A percentile compares a stretch with the other conserved stretches of the same genome.
phyloP scores from a whole-genome alignment of 1,140 invertebrate species.

The Leptopilina clavipes region DNA sequence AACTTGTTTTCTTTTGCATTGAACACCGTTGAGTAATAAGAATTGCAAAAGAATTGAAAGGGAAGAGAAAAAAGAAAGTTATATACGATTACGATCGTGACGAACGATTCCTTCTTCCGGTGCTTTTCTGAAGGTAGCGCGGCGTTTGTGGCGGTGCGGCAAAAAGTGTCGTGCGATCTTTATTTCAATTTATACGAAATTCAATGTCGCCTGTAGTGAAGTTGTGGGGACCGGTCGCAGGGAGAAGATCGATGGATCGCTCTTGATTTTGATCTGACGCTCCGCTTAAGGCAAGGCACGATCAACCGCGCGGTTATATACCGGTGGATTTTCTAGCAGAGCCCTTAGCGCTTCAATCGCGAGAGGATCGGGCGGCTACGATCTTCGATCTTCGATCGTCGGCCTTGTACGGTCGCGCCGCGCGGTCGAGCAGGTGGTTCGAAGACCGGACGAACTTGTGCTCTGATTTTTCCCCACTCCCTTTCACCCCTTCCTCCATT shows the following conservation, averaged over 20 bases:
- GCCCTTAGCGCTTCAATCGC: slow-evolving; percentile 53
- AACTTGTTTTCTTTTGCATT: too few relatives aligned
- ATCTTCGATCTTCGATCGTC: slow-evolving; percentile 58
- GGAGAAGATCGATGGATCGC: slow-evolving; percentile 46
- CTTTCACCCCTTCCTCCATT: slow-evolving; percentile 48
- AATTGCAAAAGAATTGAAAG: neutral
- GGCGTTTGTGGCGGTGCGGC: neutral
- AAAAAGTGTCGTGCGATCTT: slow-evolving; percentile 31
- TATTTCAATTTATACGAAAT: slow-evolving; percentile 44
- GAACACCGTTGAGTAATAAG: too few relatives aligned
- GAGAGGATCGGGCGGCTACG: slow-evolving; percentile 25
- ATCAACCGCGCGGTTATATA: slow-evolving; percentile 57
- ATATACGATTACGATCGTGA: slow-evolving; percentile 17
- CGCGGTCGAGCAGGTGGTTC: slow-evolving; percentile 65
- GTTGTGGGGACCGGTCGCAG: slow-evolving; percentile 37
- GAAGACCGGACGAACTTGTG: slow-evolving; percentile 59
- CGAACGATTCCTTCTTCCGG: slow-evolving; percentile 29
- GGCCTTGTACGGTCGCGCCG: slow-evolving; percentile 71
- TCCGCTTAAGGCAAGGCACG: slow-evolving; percentile 65
- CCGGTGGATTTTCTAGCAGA: slow-evolving; percentile 41
- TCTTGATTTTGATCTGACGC: slow-evolving; percentile 56
- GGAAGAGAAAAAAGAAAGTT: neutral
- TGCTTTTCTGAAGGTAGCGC: neutral
- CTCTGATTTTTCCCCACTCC: slow-evolving; percentile 58
- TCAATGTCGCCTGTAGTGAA: slow-evolving; percentile 45